Base-by-base conservation (phyloP, 2,888 invertebrate genomes). In the Drosophila sordidula region DNA sequence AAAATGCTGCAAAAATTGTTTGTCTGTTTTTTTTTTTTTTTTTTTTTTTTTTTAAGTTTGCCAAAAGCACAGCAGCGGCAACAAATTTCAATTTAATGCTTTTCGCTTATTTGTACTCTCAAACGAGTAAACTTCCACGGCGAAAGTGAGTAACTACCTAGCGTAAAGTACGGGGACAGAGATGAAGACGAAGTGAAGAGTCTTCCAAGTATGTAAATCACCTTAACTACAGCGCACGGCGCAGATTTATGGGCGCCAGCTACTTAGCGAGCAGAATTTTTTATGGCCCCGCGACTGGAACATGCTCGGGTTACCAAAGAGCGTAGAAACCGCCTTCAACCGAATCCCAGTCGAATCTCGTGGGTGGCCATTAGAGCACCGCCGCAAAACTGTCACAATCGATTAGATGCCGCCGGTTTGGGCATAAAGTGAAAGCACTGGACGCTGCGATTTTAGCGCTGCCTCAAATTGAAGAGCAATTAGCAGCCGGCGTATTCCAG, bases 251-350 rank as follows among this genome's bases (percentile, higher is more conserved):
- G 78, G 71, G 58, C 61, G 74, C 65, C 70, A 70, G 80, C 87
- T 83, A 81, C 80, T 81, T 86, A 83, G 74, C 78, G 74, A 61
- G 61, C 77, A 81, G 83, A 76, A 86, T 81, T 83, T 83, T 80
- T 71, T 67, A 83, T 80, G 78, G 57, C 57, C 39, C 42, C 71
- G 46, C 39, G 55, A 51, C 57, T 58, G 73, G 51, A 26, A 59
- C 78, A 58, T 78, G 75, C 44, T 61, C 56, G 70, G 75, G 54
- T 69, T 75, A 66, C 64, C 69, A 73, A 73, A 51, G 34, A 46
- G 55, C 58, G 25, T 22, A 41, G 50, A 22, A 44, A 55, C 42
- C 55, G 34, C 36, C 57, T 44, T 2, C 22, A 38, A 1, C 32
- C 8, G 34, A 9, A 22, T 18, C 9, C 9, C 32, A 11, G 25